These are phyloP conservation scores for Anthrax anthrax DNA, from an alignment of 2,888 invertebrate species.

Conservation along the genomic window DNA sequence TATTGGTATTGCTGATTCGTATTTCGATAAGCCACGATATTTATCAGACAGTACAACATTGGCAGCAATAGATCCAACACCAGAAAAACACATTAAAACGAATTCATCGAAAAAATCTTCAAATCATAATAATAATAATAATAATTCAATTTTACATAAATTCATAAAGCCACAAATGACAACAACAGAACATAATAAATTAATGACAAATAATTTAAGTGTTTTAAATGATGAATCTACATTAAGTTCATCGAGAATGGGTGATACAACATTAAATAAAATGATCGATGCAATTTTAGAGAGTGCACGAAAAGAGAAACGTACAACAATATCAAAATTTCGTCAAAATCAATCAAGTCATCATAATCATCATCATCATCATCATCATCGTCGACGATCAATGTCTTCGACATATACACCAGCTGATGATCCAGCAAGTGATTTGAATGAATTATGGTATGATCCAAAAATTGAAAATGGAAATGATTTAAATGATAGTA, in stretches of 20 bases:
- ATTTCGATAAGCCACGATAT: slow-evolving; percentile 33
- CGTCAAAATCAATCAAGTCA: slow-evolving; percentile 10
- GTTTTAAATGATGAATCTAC: slow-evolving; percentile 12
- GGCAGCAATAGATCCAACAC: slow-evolving; percentile 4
- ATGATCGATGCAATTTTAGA: slow-evolving; percentile 35
- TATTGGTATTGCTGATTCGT: slow-evolving; percentile 29
- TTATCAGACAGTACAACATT: slow-evolving; percentile 15
- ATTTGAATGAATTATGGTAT: slow-evolving; percentile 32
- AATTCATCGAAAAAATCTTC: not conserved
- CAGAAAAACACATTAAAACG: not conserved
- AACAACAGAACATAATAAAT: not conserved
- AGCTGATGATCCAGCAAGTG: slow-evolving; percentile 34
- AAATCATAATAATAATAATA: not conserved
- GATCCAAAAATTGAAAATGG: slow-evolving; percentile 17
- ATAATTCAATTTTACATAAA: too few relatives aligned
- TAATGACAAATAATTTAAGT: not conserved
- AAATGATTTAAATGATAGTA: slow-evolving; percentile 10
- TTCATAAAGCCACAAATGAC: not conserved
- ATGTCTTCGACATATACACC: slow-evolving; percentile 30
- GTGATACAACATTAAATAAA: slow-evolving; percentile 30
- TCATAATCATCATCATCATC: slow-evolving; percentile 5
- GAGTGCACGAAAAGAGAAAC: slow-evolving; percentile 28
- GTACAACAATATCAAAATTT: slow-evolving; percentile 14
- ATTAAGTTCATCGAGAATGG: slow-evolving; percentile 29
- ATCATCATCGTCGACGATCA: slow-evolving; percentile 5